These are phyloP conservation scores for Vulpes lagopus DNA, from an alignment of 2,113 vertebrate genomes.

Conservation along the genomic window DNA sequence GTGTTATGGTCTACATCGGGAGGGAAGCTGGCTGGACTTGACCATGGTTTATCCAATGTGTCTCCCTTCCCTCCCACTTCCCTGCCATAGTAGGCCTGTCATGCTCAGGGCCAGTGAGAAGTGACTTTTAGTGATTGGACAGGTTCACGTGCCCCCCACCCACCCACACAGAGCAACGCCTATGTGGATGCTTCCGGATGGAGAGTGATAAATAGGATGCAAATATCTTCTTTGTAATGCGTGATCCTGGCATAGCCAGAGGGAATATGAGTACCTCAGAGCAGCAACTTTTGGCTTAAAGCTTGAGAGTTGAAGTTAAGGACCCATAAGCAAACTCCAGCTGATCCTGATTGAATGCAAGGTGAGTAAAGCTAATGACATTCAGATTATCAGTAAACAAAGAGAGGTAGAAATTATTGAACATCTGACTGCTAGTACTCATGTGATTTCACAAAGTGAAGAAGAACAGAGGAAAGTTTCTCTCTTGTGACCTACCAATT, in stretches of 20 bases:
- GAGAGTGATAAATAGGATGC: constrained; percentile 72
- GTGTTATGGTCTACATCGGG: background rate
- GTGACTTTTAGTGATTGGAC: background rate
- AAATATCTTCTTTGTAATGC: constrained; percentile 79
- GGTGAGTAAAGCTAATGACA: constrained; percentile 71
- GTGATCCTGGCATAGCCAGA: background rate
- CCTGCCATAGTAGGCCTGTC: background rate
- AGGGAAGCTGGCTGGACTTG: background rate
- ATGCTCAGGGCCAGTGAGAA: background rate
- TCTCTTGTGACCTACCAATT: background rate
- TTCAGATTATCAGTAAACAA: background rate
- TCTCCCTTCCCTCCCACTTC: background rate
- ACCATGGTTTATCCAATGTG: background rate
- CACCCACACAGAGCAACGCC: background rate
- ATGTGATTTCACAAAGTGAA: constrained; percentile 45
- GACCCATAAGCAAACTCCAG: background rate
- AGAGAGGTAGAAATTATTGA: constrained; percentile 24
- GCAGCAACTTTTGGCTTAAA: constrained; percentile 60
- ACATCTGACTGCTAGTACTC: background rate
- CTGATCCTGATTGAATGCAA: background rate
- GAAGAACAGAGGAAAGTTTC: constrained; percentile 55
- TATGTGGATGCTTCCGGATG: constrained; percentile 62
- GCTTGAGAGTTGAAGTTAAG: constrained; percentile 32
- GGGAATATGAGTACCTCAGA: background rate
- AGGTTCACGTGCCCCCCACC: background rate